A percentile compares a stretch with the other conserved stretches of the same genome.
Evolutionary conservation across 2,113 vertebrate species (phyloP).

Genomic region (Urocynchramus pylzowi): DNA sequence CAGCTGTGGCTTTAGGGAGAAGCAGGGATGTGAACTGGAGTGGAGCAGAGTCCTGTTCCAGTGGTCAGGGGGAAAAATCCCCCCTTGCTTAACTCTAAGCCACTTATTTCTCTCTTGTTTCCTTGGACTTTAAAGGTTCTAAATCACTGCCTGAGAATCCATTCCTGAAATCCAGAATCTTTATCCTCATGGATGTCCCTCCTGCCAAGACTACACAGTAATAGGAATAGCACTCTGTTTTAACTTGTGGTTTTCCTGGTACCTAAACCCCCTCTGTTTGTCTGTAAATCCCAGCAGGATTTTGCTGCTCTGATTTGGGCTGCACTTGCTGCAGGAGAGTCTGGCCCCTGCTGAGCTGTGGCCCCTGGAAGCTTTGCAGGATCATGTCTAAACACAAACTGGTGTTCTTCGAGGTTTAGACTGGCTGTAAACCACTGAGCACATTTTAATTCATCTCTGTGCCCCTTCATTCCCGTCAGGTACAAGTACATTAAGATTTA

Average conservation of each 20-base stretch:
- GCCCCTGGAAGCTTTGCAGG: background rate
- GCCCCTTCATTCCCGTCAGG: background rate
- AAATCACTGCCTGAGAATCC: background rate
- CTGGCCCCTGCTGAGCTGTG: background rate
- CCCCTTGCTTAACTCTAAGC: background rate
- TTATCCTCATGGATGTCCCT: background rate
- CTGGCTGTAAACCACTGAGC: background rate
- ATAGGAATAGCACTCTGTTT: background rate
- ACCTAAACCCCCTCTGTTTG: background rate
- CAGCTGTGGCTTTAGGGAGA: background rate
- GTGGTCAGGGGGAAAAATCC: background rate
- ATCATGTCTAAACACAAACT: background rate
- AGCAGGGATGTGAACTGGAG: background rate
- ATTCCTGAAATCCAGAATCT: background rate
- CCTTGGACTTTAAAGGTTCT: background rate
- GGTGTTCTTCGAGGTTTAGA: background rate
- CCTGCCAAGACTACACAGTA: background rate
- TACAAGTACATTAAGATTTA: background rate
- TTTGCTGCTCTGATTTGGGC: background rate
- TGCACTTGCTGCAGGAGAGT: background rate
- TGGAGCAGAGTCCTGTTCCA: background rate
- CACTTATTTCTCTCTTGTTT: background rate
- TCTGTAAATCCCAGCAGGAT: background rate
- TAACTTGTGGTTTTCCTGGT: background rate
- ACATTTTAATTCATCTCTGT: background rate